Percentiles rank a stretch among this genome's conserved stretches.
Evolutionary conservation across 1,140 invertebrate species (phyloP).

Genomic region (Zaprionus lachaisei): DNA sequence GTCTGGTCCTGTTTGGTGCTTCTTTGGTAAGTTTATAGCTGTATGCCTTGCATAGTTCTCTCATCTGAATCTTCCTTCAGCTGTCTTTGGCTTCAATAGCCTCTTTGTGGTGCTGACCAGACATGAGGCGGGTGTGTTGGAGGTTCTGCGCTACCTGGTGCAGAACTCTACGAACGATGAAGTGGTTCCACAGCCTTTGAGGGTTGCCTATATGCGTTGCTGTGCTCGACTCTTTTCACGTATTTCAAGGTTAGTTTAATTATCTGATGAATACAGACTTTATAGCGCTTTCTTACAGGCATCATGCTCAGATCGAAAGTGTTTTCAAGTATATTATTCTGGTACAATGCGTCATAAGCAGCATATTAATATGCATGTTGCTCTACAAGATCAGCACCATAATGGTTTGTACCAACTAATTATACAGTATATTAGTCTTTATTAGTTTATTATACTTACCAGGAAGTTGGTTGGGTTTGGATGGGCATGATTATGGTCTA

Average conservation of each 20-base stretch:
- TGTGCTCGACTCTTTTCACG: conserved; percentile 64
- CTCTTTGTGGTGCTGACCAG: conserved; percentile 65
- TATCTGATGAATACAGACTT: not conserved
- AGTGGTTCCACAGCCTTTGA: conserved; percentile 39
- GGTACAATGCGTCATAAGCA: conserved; percentile 66
- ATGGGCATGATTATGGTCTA: conserved; percentile 74
- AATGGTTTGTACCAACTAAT: conserved; percentile 34
- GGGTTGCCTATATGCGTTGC: conserved; percentile 52
- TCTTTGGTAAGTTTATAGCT: conserved; percentile 39
- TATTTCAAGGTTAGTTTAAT: conserved; percentile 48
- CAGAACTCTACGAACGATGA: conserved; percentile 54
- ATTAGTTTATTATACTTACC: not conserved
- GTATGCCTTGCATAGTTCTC: accelerated
- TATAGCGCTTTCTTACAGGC: conserved; percentile 28
- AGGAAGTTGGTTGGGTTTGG: conserved; percentile 65
- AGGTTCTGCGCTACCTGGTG: conserved; percentile 57
- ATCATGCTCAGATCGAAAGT: conserved; percentile 59
- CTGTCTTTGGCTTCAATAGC: conserved; percentile 72
- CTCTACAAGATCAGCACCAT: conserved; percentile 71
- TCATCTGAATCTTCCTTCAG: conserved; percentile 9
- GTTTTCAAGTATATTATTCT: conserved; percentile 71
- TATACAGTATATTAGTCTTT: not conserved
- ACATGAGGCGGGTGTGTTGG: conserved; percentile 58
- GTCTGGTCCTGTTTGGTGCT: conserved; percentile 62
- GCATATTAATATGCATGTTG: conserved; percentile 72